Evolutionary conservation across 2,888 invertebrate species (phyloP), one percentile per base, ranked within the genome.

Genomic region (Arctia plantaginis): DNA sequence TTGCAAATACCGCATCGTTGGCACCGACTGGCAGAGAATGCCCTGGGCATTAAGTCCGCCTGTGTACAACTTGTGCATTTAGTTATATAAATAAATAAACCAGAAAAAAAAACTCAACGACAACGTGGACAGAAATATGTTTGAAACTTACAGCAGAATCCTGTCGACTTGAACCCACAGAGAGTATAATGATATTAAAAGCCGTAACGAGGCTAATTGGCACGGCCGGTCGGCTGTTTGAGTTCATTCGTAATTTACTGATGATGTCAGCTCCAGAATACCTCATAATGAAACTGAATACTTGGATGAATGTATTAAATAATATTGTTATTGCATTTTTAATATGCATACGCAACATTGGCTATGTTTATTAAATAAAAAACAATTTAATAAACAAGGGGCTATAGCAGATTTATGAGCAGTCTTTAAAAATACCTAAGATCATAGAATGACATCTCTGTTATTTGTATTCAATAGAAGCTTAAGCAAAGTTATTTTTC

Each of bases 171-270:
- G 66, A 27, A 47, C 64, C 71, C 51, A 66, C 71, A 55, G 66
- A 66, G 51, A 64, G 71, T 39, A 39, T 44, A 66, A 79, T 69
- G 74, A 81, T 80, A 84, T 83, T 83, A 85, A 79, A 84, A 85
- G 79, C 82, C 74, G 81, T 65, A 55, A 72, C 66, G 30, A 66
- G 66, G 55, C 66, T 66, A 66, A 66, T 65, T 71, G 66, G 51
- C 55, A n/a, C 65, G 20, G 20, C 41, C 33, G 33, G 64, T 62
- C 64, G 33, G 15, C 71, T 47, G 71, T 71, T 71, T 71, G 65
- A 47, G 65, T 44, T 64, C 41, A 64, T 33, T 62, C 30, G 62
- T 70, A 62, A 62, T 20, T 62, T 41, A 62, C 68, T 69, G 30
- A n/a, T 35, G 69, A 69, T 39, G 39, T 62, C 62, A 39, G 41